Evolutionary conservation across 2,113 vertebrate genomes (phyloP).

Genomic region (Cynopterus brachyotis): DNA sequence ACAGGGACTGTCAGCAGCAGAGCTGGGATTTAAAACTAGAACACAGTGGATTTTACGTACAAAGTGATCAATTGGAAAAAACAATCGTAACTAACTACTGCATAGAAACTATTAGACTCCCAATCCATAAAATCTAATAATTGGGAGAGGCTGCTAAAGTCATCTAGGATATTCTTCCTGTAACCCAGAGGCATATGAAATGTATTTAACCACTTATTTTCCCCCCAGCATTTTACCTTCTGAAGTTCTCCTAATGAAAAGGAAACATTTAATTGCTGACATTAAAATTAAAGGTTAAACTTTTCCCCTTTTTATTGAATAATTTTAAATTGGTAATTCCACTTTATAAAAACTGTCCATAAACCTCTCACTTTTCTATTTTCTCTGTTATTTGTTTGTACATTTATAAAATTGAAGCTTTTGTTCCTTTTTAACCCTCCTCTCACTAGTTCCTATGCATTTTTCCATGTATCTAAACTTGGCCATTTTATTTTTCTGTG

Average conservation of each 20-base stretch:
- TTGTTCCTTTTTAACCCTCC: not conserved
- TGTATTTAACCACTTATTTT: not conserved
- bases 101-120: not conserved
- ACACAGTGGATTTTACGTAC: not conserved
- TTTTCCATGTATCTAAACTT: not conserved
- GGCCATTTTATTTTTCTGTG: not conserved
- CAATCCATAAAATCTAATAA: not conserved
- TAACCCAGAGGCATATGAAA: not conserved
- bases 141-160: not conserved
- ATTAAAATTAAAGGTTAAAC: not conserved
- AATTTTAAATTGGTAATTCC: not conserved
- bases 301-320: not conserved
- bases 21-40: not conserved
- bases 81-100: not conserved
- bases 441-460: not conserved
- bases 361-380: not conserved
- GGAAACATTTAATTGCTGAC: not conserved
- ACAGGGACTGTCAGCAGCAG: not conserved
- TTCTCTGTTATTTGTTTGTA: not conserved
- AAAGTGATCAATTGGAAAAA: not conserved
- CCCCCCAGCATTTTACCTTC: not conserved
- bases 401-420: not conserved
- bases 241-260: not conserved
- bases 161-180: not conserved
- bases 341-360: not conserved